Base-by-base conservation (phyloP, 2,113 vertebrate species). In the Vimba vimba region DNA sequence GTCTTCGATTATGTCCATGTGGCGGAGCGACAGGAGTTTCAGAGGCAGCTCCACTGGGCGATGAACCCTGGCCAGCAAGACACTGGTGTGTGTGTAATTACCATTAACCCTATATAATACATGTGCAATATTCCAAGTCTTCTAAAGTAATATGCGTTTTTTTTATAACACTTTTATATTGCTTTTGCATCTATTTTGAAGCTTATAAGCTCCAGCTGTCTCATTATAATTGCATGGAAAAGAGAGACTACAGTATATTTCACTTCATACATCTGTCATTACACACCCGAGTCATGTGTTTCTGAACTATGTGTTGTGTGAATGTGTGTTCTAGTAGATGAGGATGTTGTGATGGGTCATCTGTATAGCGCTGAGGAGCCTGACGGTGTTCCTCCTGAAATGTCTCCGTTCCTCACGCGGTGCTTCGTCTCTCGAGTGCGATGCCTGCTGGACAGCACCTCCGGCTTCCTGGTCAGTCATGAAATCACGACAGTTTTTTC, bases 1-100 rank as follows among this genome's bases (percentile, higher is more conserved):
- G 91, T 97, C 78, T 97, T 96, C 0, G 97, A 97, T 94, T 97
- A 97, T 64, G 96, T 97, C 92, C 97, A 97, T 0, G 96, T 97
- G 91, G 97, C 97, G 9, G 97, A 97, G 88, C 94, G 96, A 57
- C 95, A 94, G 86, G 96, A 97, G 93, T 97, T 97, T 91, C 91
- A 94, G 85, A 93, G 93, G 80, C 97, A 97, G 90, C 94, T 97
- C 57, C 96, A 97, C 89, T 97, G 97, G 97, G 95, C 96, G 90
- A 97, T 97, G 96, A 96, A 96, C 87, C 96, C 96, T 3, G 91
- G 93, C 13, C 93, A 92, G 81, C 91, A 91, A 73, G 87, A 95
- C 0, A 94, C 71, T 36, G 60, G 73, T 96, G 90, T 78, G 94
- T 85, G 19, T 76, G 82, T 59, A 30, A 84, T 73, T 74, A 85